phyloP scores from a whole-genome alignment of 2,888 invertebrate species.

The Notodonta dromedarius region DNA sequence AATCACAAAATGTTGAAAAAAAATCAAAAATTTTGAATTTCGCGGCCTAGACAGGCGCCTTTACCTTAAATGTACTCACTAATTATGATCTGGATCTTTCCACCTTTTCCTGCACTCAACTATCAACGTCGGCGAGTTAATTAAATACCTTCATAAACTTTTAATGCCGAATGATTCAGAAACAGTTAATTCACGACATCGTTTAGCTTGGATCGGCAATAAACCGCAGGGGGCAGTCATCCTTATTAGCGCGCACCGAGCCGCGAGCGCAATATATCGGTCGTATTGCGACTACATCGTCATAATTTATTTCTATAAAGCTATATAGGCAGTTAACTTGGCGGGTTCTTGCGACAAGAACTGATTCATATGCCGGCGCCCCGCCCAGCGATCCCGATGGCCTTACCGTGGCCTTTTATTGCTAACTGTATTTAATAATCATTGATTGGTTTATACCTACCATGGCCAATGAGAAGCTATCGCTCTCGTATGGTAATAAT shows the following conservation, averaged over 20 bases:
- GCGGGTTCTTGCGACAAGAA: constrained; percentile 16
- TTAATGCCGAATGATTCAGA: background rate
- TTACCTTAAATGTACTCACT: no score
- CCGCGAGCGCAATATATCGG: constrained; percentile 31
- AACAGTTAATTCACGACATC: constrained; percentile 16
- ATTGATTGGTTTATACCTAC: constrained; percentile 15
- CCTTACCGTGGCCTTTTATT: constrained; percentile 23
- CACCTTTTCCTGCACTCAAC: background rate
- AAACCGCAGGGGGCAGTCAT: constrained; percentile 38
- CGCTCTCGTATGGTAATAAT: no score
- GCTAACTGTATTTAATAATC: constrained; percentile 21
- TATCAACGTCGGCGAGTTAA: background rate
- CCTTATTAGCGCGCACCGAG: constrained; percentile 44
- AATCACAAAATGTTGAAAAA: no score
- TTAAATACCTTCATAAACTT: constrained; percentile 1
- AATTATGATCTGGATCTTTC: background rate
- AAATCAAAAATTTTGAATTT: no score
- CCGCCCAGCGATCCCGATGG: constrained; percentile 40
- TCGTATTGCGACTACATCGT: constrained; percentile 51
- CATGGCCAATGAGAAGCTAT: no score
- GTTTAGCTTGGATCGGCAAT: constrained; percentile 37
- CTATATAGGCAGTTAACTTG: constrained; percentile 55
- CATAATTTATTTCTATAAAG: constrained; percentile 65
- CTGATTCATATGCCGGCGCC: constrained; percentile 43
- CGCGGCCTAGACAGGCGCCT: no score